Evolutionary conservation across 2,888 invertebrate species (phyloP).

Genomic region (Conistra vaccinii): DNA sequence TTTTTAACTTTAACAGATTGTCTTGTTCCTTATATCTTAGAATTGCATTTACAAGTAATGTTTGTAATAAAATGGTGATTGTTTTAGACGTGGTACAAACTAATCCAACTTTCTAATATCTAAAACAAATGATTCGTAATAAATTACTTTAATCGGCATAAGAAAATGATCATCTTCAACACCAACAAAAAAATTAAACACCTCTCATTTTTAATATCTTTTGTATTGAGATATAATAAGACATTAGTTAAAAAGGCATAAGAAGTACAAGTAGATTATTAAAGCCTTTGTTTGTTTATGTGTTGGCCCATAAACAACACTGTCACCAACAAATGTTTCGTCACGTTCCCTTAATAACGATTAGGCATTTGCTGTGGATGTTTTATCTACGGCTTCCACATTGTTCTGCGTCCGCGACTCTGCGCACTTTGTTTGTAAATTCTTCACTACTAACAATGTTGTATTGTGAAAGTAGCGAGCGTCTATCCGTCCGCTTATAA

Average conservation of each 20-base stretch:
- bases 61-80: not conserved
- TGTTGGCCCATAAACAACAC: not conserved
- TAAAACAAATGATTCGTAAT: not conserved
- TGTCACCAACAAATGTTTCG: slow-evolving; percentile 15
- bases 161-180: not conserved
- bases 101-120: not conserved
- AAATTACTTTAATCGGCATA: not conserved
- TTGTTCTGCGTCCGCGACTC: slow-evolving; percentile 51
- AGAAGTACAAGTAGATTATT: not conserved
- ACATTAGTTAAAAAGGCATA: not conserved
- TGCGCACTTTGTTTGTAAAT: slow-evolving; percentile 69
- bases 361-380: slow-evolving; percentile 54
- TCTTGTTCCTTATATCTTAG: not conserved
- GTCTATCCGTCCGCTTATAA: slow-evolving; percentile 64
- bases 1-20: too few relatives aligned
- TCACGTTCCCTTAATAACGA: slow-evolving; percentile 46
- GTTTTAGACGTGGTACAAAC: not conserved
- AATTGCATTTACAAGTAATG: not conserved
- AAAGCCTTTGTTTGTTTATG: slow-evolving; percentile 7
- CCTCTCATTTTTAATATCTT: not conserved
- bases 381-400: slow-evolving; percentile 67
- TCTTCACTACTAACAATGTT: slow-evolving; percentile 64
- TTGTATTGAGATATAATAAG: too few relatives aligned
- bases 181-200: not conserved
- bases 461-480: slow-evolving; percentile 69